phyloP scores from a whole-genome alignment of 1,140 invertebrate species.

The Aradophagus sp. region DNA sequence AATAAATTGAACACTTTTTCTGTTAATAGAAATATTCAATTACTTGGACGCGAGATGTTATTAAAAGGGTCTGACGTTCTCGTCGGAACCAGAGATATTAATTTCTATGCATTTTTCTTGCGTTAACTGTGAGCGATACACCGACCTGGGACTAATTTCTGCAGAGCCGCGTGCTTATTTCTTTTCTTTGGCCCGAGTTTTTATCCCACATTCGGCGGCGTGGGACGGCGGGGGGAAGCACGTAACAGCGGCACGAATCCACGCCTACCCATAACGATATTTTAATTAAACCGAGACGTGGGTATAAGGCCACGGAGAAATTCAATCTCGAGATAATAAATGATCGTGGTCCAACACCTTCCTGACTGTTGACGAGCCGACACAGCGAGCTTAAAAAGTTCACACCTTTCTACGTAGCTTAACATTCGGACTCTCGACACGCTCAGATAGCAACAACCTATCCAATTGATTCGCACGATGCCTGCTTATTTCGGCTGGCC shows the following conservation, averaged over 20 bases:
- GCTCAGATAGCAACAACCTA: too few relatives aligned
- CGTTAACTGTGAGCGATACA: slow-evolving; percentile 55
- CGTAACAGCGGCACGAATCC: slow-evolving; percentile 69
- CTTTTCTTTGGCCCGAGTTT: slow-evolving; percentile 46
- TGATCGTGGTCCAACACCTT: slow-evolving; percentile 74
- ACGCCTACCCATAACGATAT: slow-evolving; percentile 76
- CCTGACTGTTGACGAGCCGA: slow-evolving; percentile 71
- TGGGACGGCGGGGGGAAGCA: slow-evolving; percentile 49
- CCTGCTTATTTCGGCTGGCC: too few relatives aligned
- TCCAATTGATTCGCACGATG: too few relatives aligned
- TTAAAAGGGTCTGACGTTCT: slow-evolving; percentile 51
- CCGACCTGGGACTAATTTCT: slow-evolving; percentile 48
- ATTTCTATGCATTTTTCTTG: slow-evolving; percentile 60
- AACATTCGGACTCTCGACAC: too few relatives aligned
- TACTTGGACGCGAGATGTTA: slow-evolving; percentile 37
- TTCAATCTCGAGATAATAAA: slow-evolving; percentile 77
- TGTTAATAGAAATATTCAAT: slow-evolving; percentile 56
- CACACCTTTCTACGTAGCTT: slow-evolving; percentile 69
- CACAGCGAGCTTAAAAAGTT: slow-evolving; percentile 71
- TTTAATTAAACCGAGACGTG: slow-evolving; percentile 75
- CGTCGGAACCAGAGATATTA: slow-evolving; percentile 47
- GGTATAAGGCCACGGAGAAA: slow-evolving; percentile 70
- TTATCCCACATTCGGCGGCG: slow-evolving; percentile 45
- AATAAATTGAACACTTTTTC: slow-evolving; percentile 36
- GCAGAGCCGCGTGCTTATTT: slow-evolving; percentile 44